phyloP scores from a whole-genome alignment of 2,113 vertebrate genomes.

The Malaclemys terrapin region DNA sequence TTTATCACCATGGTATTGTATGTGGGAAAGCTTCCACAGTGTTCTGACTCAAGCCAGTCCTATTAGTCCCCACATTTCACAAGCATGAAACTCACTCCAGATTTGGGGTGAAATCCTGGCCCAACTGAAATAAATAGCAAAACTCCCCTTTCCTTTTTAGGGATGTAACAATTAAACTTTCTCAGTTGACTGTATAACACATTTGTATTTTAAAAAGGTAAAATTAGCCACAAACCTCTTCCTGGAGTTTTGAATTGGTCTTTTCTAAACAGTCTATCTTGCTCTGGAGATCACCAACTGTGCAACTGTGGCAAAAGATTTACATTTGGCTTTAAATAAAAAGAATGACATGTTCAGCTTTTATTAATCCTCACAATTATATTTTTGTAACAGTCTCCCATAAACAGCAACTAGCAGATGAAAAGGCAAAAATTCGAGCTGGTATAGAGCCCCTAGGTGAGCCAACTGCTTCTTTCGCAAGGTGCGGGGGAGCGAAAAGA shows the following conservation, averaged over 20 bases:
- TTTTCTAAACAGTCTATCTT: constrained; percentile 97
- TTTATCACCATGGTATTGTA: neutral
- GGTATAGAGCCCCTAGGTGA: neutral
- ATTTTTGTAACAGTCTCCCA: neutral
- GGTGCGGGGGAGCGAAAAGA: neutral
- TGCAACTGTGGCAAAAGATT: constrained; percentile 82
- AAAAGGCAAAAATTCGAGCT: neutral
- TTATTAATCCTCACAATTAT: neutral
- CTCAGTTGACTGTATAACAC: neutral
- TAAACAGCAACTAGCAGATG: neutral
- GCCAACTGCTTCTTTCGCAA: neutral
- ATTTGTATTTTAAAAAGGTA: neutral
- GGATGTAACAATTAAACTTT: neutral
- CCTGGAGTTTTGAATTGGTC: constrained; percentile 96
- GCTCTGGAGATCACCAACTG: constrained; percentile 95
- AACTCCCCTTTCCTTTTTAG: neutral
- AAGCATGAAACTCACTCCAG: neutral
- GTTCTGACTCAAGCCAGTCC: neutral
- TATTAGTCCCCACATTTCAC: neutral
- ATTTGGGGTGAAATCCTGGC: neutral
- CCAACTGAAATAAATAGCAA: neutral
- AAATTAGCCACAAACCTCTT: constrained; percentile 88
- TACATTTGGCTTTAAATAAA: neutral
- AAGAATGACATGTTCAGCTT: neutral
- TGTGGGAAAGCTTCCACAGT: neutral